Evolutionary conservation across 2,113 vertebrate genomes (phyloP).

Genomic region (Leucopternis melanops): DNA sequence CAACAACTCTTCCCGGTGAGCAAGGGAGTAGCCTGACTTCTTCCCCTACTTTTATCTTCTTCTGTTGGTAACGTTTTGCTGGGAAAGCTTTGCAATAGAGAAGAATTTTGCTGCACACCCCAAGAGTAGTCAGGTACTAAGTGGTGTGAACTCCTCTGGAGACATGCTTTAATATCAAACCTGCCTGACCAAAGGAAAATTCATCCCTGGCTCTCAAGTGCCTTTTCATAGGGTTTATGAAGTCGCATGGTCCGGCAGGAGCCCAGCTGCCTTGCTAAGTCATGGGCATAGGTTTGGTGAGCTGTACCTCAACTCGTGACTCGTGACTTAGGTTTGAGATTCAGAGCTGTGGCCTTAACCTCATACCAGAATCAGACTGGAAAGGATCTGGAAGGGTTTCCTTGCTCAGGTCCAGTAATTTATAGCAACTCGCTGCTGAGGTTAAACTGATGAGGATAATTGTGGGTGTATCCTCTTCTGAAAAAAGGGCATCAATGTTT

Average conservation of each 20-base stretch:
- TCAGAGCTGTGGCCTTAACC: not conserved
- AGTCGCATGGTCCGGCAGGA: not conserved
- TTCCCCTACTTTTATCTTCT: not conserved
- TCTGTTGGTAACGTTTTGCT: not conserved
- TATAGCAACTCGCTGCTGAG: not conserved
- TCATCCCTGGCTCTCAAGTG: not conserved
- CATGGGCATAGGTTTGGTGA: rapidly evolving
- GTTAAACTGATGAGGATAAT: not conserved
- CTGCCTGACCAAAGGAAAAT: not conserved
- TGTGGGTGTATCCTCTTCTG: not conserved
- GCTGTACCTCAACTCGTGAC: not conserved
- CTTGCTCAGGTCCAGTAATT: not conserved
- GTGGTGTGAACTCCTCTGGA: not conserved
- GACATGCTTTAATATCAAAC: not conserved
- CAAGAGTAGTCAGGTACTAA: not conserved
- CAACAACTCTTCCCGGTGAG: not conserved
- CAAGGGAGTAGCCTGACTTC: not conserved
- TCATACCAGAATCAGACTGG: not conserved
- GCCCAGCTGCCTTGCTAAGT: not conserved
- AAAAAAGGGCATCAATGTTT: not conserved
- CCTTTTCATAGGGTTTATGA: not conserved
- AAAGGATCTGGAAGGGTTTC: not conserved
- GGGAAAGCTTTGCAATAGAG: not conserved
- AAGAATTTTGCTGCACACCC: not conserved
- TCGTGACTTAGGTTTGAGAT: not conserved